Evolutionary conservation across 2,113 vertebrate genomes (phyloP).

Genomic region (Trinectes maculatus): DNA sequence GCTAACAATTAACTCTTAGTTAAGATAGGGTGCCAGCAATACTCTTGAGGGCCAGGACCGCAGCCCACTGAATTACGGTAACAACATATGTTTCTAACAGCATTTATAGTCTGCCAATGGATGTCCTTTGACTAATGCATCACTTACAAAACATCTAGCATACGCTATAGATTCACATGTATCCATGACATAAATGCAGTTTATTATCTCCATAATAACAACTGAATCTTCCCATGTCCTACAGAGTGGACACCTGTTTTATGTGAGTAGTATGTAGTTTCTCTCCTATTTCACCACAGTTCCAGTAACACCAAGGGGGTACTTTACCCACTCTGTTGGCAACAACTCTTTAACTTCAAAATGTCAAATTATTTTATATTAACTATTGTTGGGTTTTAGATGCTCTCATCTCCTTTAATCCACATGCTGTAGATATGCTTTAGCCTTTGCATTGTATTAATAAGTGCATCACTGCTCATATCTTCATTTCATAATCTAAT

Average conservation of each 20-base stretch:
- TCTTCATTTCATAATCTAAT: background rate
- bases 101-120: slow-evolving; percentile 19
- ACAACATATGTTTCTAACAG: slow-evolving; percentile 14
- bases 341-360: slow-evolving; percentile 7
- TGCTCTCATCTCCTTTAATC: slow-evolving; percentile 5
- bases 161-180: slow-evolving; percentile 29
- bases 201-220: slow-evolving; percentile 72
- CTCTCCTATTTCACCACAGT: slow-evolving; percentile 58
- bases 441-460: slow-evolving; percentile 74
- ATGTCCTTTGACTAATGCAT: slow-evolving; percentile 12
- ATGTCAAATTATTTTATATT: slow-evolving; percentile 14
- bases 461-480: slow-evolving; percentile 6
- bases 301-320: slow-evolving; percentile 43
- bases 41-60: slow-evolving; percentile 21
- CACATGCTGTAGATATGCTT: slow-evolving; percentile 55
- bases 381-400: slow-evolving; percentile 17
- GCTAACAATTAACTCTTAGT: background rate
- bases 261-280: slow-evolving; percentile 87
- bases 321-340: slow-evolving; percentile 47
- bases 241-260: slow-evolving; percentile 86
- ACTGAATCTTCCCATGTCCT: slow-evolving; percentile 77
- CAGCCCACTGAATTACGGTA: background rate
- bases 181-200: slow-evolving; percentile 71
- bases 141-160: slow-evolving; percentile 24
- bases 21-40: slow-evolving; percentile 5